phyloP scores from a whole-genome alignment of 1,140 invertebrate species.

The Drosophila cardini region DNA sequence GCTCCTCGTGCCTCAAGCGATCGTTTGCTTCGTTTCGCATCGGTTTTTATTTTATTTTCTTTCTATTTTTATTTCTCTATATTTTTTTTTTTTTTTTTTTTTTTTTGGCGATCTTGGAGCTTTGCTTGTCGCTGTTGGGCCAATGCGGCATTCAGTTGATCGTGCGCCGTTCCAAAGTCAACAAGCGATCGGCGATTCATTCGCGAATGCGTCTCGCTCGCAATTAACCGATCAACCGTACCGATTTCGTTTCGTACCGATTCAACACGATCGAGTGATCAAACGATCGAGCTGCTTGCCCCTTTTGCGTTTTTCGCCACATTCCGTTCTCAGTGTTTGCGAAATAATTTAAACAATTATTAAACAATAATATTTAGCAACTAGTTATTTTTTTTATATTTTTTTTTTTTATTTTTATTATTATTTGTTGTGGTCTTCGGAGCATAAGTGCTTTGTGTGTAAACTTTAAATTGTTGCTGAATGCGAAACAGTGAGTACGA shows the following conservation, averaged over 20 bases:
- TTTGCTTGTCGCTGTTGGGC: slow-evolving; percentile 58
- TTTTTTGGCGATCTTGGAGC: slow-evolving; percentile 41
- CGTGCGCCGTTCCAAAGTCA: slow-evolving; percentile 77
- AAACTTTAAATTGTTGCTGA: slow-evolving; percentile 7
- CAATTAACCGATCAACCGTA: background rate
- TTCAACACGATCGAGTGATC: background rate
- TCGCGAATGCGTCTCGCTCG: slow-evolving; percentile 15
- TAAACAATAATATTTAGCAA: slow-evolving; percentile 7
- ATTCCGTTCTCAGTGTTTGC: background rate
- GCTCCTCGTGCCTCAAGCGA: slow-evolving; percentile 20
- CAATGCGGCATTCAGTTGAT: slow-evolving; percentile 61
- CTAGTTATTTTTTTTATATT: slow-evolving; percentile 12
- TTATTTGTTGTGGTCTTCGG: slow-evolving; percentile 9
- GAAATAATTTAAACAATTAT: background rate
- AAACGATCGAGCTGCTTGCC: background rate
- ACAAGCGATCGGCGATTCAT: slow-evolving; percentile 54
- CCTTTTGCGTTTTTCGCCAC: background rate
- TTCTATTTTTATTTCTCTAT: too few relatives aligned
- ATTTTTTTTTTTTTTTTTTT: too few relatives aligned
- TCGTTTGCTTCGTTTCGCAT: slow-evolving; percentile 9
- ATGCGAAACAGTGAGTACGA: slow-evolving; percentile 2
- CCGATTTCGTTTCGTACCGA: background rate
- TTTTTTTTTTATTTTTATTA: background rate
- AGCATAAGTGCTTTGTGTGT: slow-evolving; percentile 38
- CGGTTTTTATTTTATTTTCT: too few relatives aligned